phyloP scores from a whole-genome alignment of 2,888 invertebrate genomes.

The Chloromyia formosa region DNA sequence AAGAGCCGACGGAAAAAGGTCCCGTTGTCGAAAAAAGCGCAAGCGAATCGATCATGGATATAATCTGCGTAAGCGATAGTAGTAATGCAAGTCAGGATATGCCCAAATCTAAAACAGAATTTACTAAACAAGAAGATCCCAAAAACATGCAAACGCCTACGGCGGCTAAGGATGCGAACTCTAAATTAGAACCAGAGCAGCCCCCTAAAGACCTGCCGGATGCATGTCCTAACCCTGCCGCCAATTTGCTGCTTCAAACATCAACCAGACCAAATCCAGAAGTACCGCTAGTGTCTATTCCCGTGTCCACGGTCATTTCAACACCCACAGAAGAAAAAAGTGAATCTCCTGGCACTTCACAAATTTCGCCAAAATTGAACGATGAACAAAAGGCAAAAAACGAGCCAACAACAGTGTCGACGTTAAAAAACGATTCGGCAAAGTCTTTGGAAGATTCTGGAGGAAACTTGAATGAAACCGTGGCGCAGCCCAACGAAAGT shows the following conservation, averaged over 20 bases:
- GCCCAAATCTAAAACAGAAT: slow-evolving; percentile 13
- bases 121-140: not conserved
- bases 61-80: slow-evolving; percentile 33
- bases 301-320: not conserved
- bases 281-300: not conserved
- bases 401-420: not conserved
- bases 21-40: not conserved
- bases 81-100: slow-evolving; percentile 30
- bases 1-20: not conserved
- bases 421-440: slow-evolving; percentile 28
- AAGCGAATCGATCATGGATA: slow-evolving; percentile 5
- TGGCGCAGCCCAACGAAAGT: not conserved
- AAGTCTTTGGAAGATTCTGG: slow-evolving; percentile 18
- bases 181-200: not conserved
- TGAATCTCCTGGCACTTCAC: not conserved
- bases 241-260: not conserved
- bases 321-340: not conserved
- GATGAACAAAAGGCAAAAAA: not conserved
- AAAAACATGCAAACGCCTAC: not conserved
- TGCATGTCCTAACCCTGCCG: not conserved
- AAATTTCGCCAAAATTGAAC: not conserved
- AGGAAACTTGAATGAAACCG: not conserved
- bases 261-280: not conserved
- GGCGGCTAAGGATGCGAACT: not conserved
- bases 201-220: not conserved